Base-by-base conservation (phyloP, 2,113 vertebrate genomes). In the Seriola rivoliana region DNA sequence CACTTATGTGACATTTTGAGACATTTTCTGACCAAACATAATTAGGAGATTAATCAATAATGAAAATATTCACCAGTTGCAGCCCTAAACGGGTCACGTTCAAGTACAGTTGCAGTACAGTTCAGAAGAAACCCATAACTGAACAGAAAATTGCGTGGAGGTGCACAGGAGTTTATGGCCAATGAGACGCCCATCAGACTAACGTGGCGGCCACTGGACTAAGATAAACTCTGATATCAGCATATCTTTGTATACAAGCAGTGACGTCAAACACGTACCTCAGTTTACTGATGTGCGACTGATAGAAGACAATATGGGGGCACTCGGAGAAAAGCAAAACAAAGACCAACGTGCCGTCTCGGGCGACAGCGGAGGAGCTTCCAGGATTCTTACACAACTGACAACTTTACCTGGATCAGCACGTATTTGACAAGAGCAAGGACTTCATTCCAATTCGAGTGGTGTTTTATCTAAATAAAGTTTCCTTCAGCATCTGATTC, bases 281-380 rank as follows among this genome's bases (percentile, higher is more conserved):
- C 32, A 7, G 84, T 89, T 89, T 83, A 89, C 85, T 69, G 87
- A 92, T 85, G 65, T 44, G 75, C 6, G 62, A 11, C 13, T 21
- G 89, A 86, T 88, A 83, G 60, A 54, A 57, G 75, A 85, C 66
- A n/a, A 36, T 11, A 70, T 58, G 81, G 44, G 76, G 80, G 42
- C 86, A 52, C 57, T 70, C 10, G 2, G 50, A 67, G 32, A 23
- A 69, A 79, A 81, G 21, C 66, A 79, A 85, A 89, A 89, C 87
- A 82, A 68, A 86, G 72, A 34, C 50, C 17, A 75, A 79, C 55
- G 59, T 68, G 57, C 7, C 2, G 63, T 59, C 80, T 75, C 65
- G 1, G 1, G 78, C 52, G 70, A 67, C 25, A 21, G n/a, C 2
- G 1, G 67, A 44, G 66, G 38, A 36, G 76, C 79, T 62, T 78